These are phyloP conservation scores for Ciona savignyi DNA, from an alignment of 23 tunicate species.

Conservation along the genomic window DNA sequence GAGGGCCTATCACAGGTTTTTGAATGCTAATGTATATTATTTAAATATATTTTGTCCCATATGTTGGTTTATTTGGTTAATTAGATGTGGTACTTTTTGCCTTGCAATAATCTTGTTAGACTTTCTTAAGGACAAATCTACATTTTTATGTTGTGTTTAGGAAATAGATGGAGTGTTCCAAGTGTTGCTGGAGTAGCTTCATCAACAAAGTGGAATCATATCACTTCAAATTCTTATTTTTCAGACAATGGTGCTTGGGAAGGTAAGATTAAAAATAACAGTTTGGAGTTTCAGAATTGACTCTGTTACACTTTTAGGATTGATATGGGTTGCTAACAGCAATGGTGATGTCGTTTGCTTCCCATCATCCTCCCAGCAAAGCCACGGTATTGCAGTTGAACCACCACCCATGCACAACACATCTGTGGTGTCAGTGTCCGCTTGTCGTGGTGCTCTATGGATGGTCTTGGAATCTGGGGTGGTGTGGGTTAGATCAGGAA, in stretches of 20 bases:
- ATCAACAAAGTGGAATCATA: conserved; percentile 44
- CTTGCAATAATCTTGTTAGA: too few species aligned
- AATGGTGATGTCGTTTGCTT: conserved; percentile 54
- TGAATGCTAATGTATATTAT: too few species aligned
- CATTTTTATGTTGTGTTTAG: conserved; percentile 1
- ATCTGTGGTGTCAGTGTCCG: conserved; percentile 26
- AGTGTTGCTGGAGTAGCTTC: conserved; percentile 29
- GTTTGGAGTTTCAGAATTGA: neutral
- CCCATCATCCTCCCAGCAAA: conserved; percentile 20
- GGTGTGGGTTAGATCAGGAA: conserved; percentile 41
- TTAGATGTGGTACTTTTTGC: too few species aligned
- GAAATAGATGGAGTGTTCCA: conserved; percentile 22
- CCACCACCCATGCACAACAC: conserved; percentile 14
- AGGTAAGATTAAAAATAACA: conserved; percentile 22
- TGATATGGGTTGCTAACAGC: conserved; percentile 42
- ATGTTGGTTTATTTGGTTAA: too few species aligned
- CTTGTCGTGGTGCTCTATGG: conserved; percentile 54
- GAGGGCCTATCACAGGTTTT: conserved; percentile 49
- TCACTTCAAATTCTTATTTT: conserved; percentile 41
- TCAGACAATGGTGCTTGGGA: conserved; percentile 43
- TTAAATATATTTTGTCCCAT: too few species aligned
- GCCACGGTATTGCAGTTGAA: conserved; percentile 12
- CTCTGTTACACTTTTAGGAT: conserved; percentile 6
- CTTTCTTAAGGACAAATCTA: too few species aligned
- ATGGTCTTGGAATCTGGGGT: conserved; percentile 23